Evolutionary conservation across 2,797 vertebrate genomes (phyloP).

Genomic region (Poeciliopsis paucimaculata): DNA sequence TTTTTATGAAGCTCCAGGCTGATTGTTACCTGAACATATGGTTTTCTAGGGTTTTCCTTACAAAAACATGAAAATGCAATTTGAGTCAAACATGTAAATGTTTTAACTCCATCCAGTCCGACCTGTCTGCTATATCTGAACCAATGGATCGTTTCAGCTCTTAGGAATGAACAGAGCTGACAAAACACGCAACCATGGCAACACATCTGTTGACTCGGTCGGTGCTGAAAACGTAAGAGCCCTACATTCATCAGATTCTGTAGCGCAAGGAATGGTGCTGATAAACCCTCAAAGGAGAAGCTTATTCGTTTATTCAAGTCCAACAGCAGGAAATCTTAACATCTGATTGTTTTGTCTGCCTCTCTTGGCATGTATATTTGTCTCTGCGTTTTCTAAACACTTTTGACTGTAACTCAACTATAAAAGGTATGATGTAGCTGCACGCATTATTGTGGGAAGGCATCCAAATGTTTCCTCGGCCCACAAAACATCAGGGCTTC

Average conservation of each 20-base stretch:
- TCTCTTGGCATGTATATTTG: neutral
- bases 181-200: neutral
- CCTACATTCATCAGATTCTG: neutral
- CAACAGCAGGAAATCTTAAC: neutral
- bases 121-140: slow-evolving; percentile 4
- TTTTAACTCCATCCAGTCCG: neutral
- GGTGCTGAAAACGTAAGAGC: neutral
- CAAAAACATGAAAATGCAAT: neutral
- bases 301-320: neutral
- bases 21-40: neutral
- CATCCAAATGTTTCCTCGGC: neutral
- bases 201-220: neutral
- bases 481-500: neutral
- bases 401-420: neutral
- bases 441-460: neutral
- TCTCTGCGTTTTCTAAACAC: neutral
- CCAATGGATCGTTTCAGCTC: neutral
- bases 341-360: slow-evolving; percentile 24
- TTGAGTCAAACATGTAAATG: neutral
- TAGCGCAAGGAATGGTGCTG: neutral
- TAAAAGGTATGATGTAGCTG: neutral
- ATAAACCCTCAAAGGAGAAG: slow-evolving; percentile 5
- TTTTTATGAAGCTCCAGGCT: neutral
- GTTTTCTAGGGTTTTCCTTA: neutral
- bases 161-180: neutral